Conservation (phyloP, 1,140 invertebrate species). For the Ips typographus region DNA sequence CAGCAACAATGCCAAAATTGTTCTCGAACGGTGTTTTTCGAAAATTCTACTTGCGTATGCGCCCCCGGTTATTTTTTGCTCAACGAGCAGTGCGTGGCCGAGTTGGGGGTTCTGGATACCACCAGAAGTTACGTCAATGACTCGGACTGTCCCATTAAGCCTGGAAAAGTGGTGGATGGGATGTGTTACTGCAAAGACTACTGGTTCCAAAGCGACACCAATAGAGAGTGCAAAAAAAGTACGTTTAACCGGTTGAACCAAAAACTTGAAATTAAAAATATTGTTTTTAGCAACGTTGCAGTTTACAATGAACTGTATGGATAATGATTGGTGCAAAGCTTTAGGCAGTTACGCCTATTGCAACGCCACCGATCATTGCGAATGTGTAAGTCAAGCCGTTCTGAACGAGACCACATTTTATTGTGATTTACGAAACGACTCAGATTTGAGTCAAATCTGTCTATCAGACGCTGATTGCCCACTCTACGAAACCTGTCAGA, state of each 20-base stretch:
- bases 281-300: constrained; percentile 31
- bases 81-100: constrained; percentile 24
- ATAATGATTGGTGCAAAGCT: constrained; percentile 36
- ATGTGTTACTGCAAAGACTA: constrained; percentile 33
- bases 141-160: constrained; percentile 29
- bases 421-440: constrained; percentile 10
- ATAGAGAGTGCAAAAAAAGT: constrained; percentile 38
- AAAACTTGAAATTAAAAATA: neutral
- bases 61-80: constrained; percentile 25
- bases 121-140: neutral
- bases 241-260: neutral
- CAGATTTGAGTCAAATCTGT: constrained; percentile 13
- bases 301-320: constrained; percentile 27
- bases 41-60: constrained; percentile 22
- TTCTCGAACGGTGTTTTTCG: constrained; percentile 7
- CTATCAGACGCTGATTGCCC: constrained; percentile 17
- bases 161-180: constrained; percentile 18
- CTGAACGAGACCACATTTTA: constrained; percentile 30
- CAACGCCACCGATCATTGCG: constrained; percentile 24
- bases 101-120: constrained; percentile 25
- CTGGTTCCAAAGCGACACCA: constrained; percentile 30
- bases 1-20: constrained; percentile 16
- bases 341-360: constrained; percentile 35
- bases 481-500: constrained; percentile 18
- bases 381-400: constrained; percentile 22